A percentile compares a stretch with the other conserved stretches of the same genome.
Evolutionary conservation across 2,113 vertebrate genomes (phyloP).

Genomic region (Gambusia holbrooki): DNA sequence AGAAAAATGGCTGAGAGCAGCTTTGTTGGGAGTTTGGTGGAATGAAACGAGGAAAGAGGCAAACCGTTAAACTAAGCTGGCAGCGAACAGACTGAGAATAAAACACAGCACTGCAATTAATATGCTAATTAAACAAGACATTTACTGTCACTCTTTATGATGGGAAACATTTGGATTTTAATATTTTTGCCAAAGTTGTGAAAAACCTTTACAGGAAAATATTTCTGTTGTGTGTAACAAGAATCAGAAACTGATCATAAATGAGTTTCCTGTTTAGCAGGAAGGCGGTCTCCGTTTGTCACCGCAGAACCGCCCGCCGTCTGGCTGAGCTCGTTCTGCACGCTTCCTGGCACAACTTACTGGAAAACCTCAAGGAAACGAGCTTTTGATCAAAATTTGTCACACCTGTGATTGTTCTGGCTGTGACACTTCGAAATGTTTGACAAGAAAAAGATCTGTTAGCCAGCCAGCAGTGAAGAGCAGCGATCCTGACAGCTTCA

Average conservation of each 20-base stretch:
- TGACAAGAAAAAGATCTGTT: not conserved
- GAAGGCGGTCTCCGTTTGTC: not conserved
- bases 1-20: not conserved
- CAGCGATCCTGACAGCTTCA: not conserved
- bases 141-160: not conserved
- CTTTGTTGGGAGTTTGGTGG: too few relatives aligned
- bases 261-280: not conserved
- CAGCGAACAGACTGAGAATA: not conserved
- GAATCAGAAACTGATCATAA: not conserved
- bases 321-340: not conserved
- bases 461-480: not conserved
- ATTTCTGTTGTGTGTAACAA: not conserved
- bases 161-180: not conserved
- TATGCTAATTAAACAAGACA: not conserved
- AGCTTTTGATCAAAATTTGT: not conserved
- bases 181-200: not conserved
- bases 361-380: not conserved
- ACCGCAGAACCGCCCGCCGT: not conserved
- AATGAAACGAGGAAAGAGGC: not conserved
- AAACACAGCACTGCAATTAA: not conserved
- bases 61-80: not conserved
- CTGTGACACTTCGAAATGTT: not conserved
- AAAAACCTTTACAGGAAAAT: not conserved
- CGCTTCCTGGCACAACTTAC: not conserved
- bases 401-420: not conserved